Base-by-base conservation (phyloP, 2,113 vertebrate species). In the Psettodes erumei region DNA sequence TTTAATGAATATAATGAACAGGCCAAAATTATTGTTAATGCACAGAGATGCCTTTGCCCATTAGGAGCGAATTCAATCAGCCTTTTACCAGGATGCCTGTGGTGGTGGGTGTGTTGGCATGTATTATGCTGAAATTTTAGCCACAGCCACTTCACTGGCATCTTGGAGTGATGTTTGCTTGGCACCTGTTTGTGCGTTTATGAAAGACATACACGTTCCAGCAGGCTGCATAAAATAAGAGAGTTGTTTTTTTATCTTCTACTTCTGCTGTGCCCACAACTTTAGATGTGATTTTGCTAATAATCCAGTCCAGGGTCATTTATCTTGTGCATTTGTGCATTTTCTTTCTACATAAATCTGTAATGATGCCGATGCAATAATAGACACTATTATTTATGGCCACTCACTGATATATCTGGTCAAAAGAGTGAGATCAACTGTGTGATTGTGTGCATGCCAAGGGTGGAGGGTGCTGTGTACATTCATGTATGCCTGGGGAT, bases 41-140 rank as follows among this genome's bases (percentile, higher is more conserved):
- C n/a, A 28, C 1, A 8, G 7, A 47, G 28, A 32, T 71, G 30
- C 28, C 25, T 43, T 32, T 25, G 54, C 37, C 63, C 25, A 47
- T 19, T 54, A 18, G 51, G 9, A 48, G 43, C 30, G 40, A 40
- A 81, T 63, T 79, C 4, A 1, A 50, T 56, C 50, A 69, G 58
- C 8, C 12, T 65, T 70, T 28, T 63, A 67, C 35, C 38, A 63
- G 27, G 3, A 62, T 33, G 70, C n/a, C n/a, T 48, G 65, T n/a
- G 32, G 65, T n/a, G 32, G 71, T 75, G 72, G 69, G 38, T 55
- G 70, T 72, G 15, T 58, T 78, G 23, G 53, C 76, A 59, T 64
- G 43, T 50, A 18, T 23, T 12, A 54, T 45, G 12, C 54, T 45
- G 38, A 68, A 55, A 68, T 48, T 18, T 25, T 3, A 21, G 55